Evolutionary conservation across 1,140 invertebrate species (phyloP), one percentile per base, ranked within the genome.

Genomic region (Leptestheria dahalacensis): DNA sequence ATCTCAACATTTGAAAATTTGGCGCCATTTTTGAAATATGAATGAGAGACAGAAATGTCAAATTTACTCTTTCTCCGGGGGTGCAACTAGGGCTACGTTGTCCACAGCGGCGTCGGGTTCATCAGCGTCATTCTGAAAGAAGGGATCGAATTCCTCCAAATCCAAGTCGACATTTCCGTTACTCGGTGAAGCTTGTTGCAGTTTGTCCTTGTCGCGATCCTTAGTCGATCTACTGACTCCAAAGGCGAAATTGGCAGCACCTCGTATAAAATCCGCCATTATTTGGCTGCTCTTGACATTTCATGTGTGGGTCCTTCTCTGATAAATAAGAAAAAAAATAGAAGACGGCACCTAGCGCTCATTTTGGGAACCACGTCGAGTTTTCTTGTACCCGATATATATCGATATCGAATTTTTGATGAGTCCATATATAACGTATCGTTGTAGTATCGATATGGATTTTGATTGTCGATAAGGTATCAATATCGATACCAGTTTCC

Each of bases 101-200:
- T 86, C 85, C 33, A 41, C 33, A 18, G 78, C 77, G 64, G 80
- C 82, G 69, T 88, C 85, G 15, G 80, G 78, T 70, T 89, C 85
- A 67, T 88, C 84, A 29, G 82, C 74, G 54, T 80, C 79, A 60
- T 74, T 76, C 48, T 67, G 62, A 23, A 78, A 66, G 68, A 81
- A 82, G 28, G 79, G 77, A 73, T 89, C 86, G 67, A 89, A 82
- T 70, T 89, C 86, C 65, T 81, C 77, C 56, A 73, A 77, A 66
- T 77, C 75, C 56, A 74, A 77, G 56, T 91, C 86, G 68, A 90
- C 87, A 61, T 83, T 88, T 68, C 85, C 83, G 61, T 83, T 86
- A 65, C 82, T 85, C n/a, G 86, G 84, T 51, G 85, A 88, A 59
- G 84, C 85, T 61, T 85, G 78, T 20, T 70, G 57, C 66, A 74